Evolutionary conservation across 2,113 vertebrate genomes (phyloP).

Genomic region (Rhinopomastus cyanomelas): DNA sequence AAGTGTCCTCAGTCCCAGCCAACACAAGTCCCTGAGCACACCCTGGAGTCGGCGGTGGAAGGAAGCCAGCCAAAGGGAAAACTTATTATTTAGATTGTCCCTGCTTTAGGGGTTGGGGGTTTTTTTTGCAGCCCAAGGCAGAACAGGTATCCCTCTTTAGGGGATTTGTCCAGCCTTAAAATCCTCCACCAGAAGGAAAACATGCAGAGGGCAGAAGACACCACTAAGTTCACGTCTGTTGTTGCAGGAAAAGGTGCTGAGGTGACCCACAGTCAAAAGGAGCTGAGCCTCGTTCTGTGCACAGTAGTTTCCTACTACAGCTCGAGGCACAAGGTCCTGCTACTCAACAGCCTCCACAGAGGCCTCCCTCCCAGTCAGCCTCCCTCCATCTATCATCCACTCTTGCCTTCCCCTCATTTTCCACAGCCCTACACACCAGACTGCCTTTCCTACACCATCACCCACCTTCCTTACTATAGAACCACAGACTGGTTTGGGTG

Average conservation of each 20-base stretch:
- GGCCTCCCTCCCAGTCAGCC: not conserved
- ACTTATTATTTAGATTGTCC: too few relatives aligned
- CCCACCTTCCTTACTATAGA: not conserved
- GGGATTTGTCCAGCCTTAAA: constrained; percentile 12
- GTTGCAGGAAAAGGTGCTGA: not conserved
- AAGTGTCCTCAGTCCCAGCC: not conserved
- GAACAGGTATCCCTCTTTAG: not conserved
- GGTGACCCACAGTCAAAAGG: not conserved
- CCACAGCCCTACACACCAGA: too few relatives aligned
- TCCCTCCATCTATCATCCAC: not conserved
- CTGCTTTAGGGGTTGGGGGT: not conserved
- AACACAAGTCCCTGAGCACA: not conserved
- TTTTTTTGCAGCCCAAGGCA: not conserved
- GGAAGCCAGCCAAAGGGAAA: not conserved
- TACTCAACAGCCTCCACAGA: not conserved
- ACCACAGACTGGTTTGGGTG: fast-evolving
- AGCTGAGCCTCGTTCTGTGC: not conserved
- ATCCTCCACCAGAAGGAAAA: not conserved
- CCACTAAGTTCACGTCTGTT: not conserved
- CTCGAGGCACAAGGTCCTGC: not conserved
- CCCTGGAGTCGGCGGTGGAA: not conserved
- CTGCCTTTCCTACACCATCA: not conserved
- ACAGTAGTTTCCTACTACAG: not conserved
- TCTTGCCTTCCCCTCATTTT: not conserved
- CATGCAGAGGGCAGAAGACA: not conserved